Percentiles rank a stretch among this genome's conserved stretches.
phyloP scores from a whole-genome alignment of 2,113 vertebrate species.

The Helogale parvula region DNA sequence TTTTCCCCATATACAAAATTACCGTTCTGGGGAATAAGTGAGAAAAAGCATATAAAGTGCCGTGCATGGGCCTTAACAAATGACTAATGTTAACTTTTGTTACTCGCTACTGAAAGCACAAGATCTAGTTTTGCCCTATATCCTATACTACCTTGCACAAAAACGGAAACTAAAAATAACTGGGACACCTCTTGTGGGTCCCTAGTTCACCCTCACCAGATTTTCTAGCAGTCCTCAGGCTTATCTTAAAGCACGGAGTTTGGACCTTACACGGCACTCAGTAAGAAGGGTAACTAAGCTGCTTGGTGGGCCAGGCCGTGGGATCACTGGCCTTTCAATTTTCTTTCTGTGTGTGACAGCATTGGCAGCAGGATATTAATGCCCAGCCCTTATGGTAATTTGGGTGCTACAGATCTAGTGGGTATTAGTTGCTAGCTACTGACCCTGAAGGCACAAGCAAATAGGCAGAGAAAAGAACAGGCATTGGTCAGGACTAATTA shows the following conservation, averaged over 20 bases:
- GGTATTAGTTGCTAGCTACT: constrained; percentile 2
- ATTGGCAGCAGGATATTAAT: neutral
- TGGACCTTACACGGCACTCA: neutral
- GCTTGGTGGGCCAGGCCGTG: neutral
- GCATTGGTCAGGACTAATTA: constrained; percentile 1
- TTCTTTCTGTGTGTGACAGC: neutral
- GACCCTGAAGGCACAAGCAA: constrained; percentile 54
- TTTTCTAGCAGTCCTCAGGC: neutral
- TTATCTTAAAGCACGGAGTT: neutral
- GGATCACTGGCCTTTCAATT: neutral
- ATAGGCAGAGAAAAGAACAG: constrained; percentile 30
- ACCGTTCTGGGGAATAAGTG: neutral
- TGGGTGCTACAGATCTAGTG: neutral
- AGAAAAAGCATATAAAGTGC: neutral
- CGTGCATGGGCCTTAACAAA: neutral
- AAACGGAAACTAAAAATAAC: neutral
- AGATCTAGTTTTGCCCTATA: neutral
- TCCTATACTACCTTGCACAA: neutral
- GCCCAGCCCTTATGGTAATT: neutral
- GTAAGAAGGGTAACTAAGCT: neutral
- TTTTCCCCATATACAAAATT: neutral
- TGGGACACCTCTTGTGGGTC: neutral
- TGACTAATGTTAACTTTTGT: neutral
- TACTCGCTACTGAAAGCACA: neutral
- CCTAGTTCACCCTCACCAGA: neutral